Base-by-base conservation (phyloP, 1,140 invertebrate genomes). In the Zaprionus davidi region DNA sequence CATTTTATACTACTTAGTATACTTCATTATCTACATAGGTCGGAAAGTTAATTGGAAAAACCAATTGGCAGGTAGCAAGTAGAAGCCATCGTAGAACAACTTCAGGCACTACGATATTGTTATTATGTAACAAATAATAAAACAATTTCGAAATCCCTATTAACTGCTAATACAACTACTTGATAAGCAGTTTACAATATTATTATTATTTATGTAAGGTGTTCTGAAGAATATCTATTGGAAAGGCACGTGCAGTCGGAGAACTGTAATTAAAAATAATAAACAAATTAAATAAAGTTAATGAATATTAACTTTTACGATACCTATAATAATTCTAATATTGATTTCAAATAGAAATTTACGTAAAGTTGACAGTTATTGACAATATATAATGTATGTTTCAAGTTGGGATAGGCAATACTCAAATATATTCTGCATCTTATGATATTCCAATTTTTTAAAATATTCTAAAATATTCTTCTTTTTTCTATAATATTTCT, bases 41-140 rank as follows among this genome's bases (percentile, higher is more conserved):
- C 70, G 65, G 22, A 41, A 46, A 66, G 70, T 31, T 71, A 67
- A 73, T 73, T 73, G 41, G 20, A 36, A 44, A 49, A 56, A 56
- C 20, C 31, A 56, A 31, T 36, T 60, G 53, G 36, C 20, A 60
- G 20, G 9, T 51, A 51, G 20, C 22, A 13, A 2, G 41, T 46
- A 46, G 12, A 12, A 24, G 17, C 7, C 41, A 44, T 1, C 6
- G 3, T 15, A 41, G 4, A n/a, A 49, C 46, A 49, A 22, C 1
- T 20, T 20, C 20, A 20, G 20, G 20, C 20, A 22, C 20, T 3
- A 41, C 15, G 5, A 41, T 41, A 41, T 41, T 41, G 15, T 46
- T 46, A 17, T 46, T 46, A 46, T 17, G 17, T 17, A 46, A 46
- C 2, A 46, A 46, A 6, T 46, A 46, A 46, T 17, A 46, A 46